phyloP scores from a whole-genome alignment of 2,888 invertebrate genomes.

The Netelia fuscicornis region DNA sequence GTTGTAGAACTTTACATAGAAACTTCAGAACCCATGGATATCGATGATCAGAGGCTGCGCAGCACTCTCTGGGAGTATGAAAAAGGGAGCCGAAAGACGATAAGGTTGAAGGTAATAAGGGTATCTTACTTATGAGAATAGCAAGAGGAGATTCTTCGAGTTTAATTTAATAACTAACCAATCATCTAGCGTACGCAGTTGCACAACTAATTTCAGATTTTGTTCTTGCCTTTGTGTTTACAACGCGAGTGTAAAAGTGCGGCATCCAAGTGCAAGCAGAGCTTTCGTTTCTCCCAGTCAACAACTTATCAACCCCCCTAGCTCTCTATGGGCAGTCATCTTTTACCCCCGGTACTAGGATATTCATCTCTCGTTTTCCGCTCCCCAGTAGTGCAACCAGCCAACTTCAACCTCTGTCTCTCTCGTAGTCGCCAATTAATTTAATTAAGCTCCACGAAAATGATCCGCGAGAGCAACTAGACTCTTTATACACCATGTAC shows the following conservation, averaged over 20 bases:
- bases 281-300: conserved; percentile 68
- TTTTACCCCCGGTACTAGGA: neutral
- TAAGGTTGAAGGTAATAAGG: conserved; percentile 3
- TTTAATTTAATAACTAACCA: conserved; percentile 83
- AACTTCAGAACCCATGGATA: conserved; percentile 21
- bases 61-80: conserved; percentile 51
- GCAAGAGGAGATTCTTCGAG: conserved; percentile 77
- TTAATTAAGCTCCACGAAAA: conserved; percentile 82
- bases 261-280: conserved; percentile 29
- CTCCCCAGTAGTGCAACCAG: neutral
- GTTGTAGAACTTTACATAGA: conserved; percentile 32
- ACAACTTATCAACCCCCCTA: conserved; percentile 33
- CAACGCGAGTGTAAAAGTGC: neutral
- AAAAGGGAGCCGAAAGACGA: conserved; percentile 70
- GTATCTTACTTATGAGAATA: conserved; percentile 43
- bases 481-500: conserved; percentile 16
- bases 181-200: conserved; percentile 79
- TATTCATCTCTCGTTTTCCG: neutral
- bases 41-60: neutral
- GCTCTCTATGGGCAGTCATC: conserved; percentile 27
- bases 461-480: conserved; percentile 48
- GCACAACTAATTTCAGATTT: neutral
- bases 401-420: conserved; percentile 48
- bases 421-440: conserved; percentile 78
- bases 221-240: conserved; percentile 18